These are phyloP conservation scores for Plemyria rubiginata DNA, from an alignment of 2,888 invertebrate genomes.

Conservation along the genomic window DNA sequence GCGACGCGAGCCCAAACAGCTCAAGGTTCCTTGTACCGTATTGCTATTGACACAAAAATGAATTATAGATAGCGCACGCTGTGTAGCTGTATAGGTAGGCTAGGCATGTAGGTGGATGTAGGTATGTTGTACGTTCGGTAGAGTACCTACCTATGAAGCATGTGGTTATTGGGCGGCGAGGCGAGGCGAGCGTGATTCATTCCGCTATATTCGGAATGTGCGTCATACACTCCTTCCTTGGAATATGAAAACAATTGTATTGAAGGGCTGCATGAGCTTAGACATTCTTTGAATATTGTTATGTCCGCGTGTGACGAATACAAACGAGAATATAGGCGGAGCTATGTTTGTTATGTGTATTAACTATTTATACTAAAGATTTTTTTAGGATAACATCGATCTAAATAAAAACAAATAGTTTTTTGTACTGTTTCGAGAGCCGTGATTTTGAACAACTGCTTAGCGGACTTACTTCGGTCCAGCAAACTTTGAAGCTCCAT, in stretches of 20 bases:
- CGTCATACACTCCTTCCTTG: constrained; percentile 21
- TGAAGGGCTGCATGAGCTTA: constrained; percentile 11
- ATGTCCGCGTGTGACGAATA: constrained; percentile 8
- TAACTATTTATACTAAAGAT: too few relatives aligned
- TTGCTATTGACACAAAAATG: constrained; percentile 21
- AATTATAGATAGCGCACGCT: constrained; percentile 20
- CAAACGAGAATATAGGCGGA: neutral
- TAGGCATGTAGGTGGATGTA: neutral
- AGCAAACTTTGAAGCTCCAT: too few relatives aligned
- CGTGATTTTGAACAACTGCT: too few relatives aligned
- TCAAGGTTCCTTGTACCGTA: constrained; percentile 15
- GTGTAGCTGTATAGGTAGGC: neutral
- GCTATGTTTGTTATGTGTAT: neutral
- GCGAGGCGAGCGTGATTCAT: neutral
- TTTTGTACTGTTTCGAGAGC: too few relatives aligned
- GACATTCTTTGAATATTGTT: neutral
- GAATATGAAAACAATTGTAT: constrained; percentile 11
- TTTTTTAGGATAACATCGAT: too few relatives aligned
- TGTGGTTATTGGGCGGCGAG: neutral
- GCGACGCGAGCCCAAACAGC: constrained; percentile 12
- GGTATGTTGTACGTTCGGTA: neutral
- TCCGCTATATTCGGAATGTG: constrained; percentile 13
- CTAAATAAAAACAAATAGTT: too few relatives aligned
- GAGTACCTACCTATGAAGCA: neutral
- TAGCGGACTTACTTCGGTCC: too few relatives aligned